These are phyloP conservation scores for Pseudachorutes palmiensis DNA, from an alignment of 1,140 invertebrate species.

Conservation along the genomic window DNA sequence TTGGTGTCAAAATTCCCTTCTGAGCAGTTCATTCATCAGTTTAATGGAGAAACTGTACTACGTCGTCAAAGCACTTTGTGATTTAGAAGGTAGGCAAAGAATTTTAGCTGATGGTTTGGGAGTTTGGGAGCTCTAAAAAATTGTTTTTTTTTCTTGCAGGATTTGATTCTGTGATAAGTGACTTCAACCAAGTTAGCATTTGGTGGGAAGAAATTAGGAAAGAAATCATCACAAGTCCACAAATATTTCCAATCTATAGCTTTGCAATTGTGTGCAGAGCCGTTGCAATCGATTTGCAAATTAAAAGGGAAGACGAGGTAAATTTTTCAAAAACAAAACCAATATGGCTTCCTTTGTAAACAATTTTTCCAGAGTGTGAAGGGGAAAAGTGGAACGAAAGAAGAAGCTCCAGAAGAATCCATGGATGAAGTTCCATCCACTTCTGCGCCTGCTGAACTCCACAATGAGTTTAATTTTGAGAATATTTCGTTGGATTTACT, in stretches of 20 bases:
- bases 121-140: constrained; percentile 1
- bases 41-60: constrained; percentile 47
- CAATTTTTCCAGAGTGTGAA: not conserved
- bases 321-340: not conserved
- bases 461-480: constrained; percentile 58
- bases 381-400: not conserved
- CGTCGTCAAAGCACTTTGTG: constrained; percentile 46
- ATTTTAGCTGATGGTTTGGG: constrained; percentile 32
- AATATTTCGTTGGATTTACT: constrained; percentile 72
- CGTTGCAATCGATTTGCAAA: constrained; percentile 50
- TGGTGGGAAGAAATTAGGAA: constrained; percentile 69
- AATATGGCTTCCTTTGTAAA: not conserved
- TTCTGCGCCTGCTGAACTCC: not conserved
- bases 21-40: constrained; percentile 41
- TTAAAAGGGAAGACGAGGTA: constrained; percentile 27
- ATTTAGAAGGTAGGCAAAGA: constrained; percentile 40
- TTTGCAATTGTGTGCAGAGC: constrained; percentile 66
- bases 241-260: constrained; percentile 61
- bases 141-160: constrained; percentile 36
- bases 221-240: constrained; percentile 57
- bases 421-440: not conserved
- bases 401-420: not conserved
- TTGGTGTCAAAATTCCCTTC: constrained; percentile 51
- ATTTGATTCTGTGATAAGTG: constrained; percentile 44
- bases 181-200: constrained; percentile 57